A percentile compares a stretch with the other conserved stretches of the same genome.
These are phyloP conservation scores for Eufriesea mexicana DNA, from an alignment of 1,140 invertebrate genomes.

Conservation along the genomic window DNA sequence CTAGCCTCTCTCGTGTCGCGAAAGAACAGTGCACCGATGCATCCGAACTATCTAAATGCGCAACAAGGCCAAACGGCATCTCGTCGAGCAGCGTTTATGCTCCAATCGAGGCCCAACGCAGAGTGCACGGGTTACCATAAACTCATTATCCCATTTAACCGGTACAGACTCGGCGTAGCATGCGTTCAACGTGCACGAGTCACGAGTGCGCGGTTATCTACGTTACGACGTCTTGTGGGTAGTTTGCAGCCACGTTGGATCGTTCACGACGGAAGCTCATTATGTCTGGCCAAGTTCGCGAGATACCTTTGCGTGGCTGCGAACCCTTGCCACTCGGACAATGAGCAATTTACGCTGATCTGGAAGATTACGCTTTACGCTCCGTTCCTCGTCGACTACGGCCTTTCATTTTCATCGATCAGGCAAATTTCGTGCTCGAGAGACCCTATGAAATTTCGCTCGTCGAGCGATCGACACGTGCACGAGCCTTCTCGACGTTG, in stretches of 20 bases:
- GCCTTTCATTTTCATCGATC: slow-evolving; percentile 4
- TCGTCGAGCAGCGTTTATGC: background rate
- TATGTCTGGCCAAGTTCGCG: slow-evolving; percentile 1
- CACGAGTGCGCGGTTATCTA: background rate
- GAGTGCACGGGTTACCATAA: slow-evolving; percentile 1
- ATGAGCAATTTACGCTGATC: slow-evolving; percentile 32
- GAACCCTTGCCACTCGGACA: background rate
- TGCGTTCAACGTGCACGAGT: background rate
- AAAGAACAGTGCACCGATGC: background rate
- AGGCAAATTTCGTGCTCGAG: background rate
- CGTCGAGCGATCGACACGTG: too few relatives aligned
- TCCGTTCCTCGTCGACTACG: too few relatives aligned
- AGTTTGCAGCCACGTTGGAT: background rate
- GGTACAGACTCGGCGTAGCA: background rate
- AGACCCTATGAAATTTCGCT: background rate
- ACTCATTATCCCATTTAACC: slow-evolving; percentile 20
- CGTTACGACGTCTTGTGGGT: background rate
- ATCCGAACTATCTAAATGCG: too few relatives aligned
- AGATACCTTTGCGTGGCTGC: background rate
- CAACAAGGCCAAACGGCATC: background rate
- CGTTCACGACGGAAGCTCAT: background rate
- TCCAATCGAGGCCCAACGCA: background rate
- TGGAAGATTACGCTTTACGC: background rate
- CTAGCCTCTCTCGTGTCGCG: too few relatives aligned
- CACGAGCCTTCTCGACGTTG: too few relatives aligned